Percentiles rank a stretch among this genome's conserved stretches.
These are phyloP conservation scores for Psylliodes chrysocephalus DNA, from an alignment of 2,888 invertebrate species.

Conservation along the genomic window DNA sequence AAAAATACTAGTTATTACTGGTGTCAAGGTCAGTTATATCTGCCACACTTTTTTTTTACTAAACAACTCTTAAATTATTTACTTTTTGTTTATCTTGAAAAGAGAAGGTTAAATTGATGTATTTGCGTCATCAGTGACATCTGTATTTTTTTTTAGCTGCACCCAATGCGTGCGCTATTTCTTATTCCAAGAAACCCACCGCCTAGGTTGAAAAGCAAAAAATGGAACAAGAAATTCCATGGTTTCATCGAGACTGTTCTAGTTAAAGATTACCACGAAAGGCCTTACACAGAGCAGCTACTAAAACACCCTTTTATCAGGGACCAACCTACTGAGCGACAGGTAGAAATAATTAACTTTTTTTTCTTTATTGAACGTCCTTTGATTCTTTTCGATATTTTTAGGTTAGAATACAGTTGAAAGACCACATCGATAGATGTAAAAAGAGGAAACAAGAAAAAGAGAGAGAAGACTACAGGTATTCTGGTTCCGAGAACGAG, in stretches of 20 bases:
- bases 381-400: background rate
- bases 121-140: no score
- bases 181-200: conserved; percentile 99
- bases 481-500: conserved; percentile 97
- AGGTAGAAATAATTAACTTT: conserved; percentile 73
- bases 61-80: no score
- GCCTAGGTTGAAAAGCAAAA: conserved; percentile 96
- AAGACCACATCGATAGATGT: conserved; percentile 98
- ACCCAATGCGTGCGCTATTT: conserved; percentile 99
- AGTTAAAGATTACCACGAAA: conserved; percentile 98
- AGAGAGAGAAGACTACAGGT: conserved; percentile 80
- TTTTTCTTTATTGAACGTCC: no score
- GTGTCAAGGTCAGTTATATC: no score
- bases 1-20: no score
- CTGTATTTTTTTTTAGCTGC: conserved; percentile 71
- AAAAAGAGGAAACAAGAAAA: conserved; percentile 95
- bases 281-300: conserved; percentile 98
- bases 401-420: conserved; percentile 97
- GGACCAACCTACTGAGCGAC: conserved; percentile 98
- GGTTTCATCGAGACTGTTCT: conserved; percentile 95
- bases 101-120: no score
- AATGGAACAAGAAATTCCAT: conserved; percentile 98
- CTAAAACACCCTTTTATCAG: conserved; percentile 97
- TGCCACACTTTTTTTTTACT: no score
- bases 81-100: no score